Evolutionary conservation across 2,888 invertebrate species (phyloP), one percentile per base, ranked within the genome.

Genomic region (Creontiades dilutus): DNA sequence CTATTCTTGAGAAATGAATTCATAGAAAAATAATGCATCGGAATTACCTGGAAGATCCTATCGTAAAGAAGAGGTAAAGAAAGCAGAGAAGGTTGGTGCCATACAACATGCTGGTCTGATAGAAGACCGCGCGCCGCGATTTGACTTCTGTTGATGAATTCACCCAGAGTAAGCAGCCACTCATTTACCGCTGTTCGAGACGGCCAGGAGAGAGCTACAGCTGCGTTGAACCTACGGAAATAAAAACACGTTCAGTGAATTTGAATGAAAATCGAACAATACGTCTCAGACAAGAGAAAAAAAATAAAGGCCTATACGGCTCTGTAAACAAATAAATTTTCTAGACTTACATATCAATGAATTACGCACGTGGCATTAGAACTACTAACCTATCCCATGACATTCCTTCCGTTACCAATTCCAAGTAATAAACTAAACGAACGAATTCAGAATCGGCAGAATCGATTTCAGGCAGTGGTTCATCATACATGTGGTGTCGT

Each of bases 21-120:
- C 2, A 19, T 19, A 57, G 19, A 57, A 9, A 19, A n/a, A 75
- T 75, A 16, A 7, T 3, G 19, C 23, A 1, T 27, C 75, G 11
- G 52, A 78, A 93, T 93, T 93, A 96, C 96, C 93, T 97, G 96
- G 93, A 98, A 98, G 91, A 98, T 95, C 92, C 96, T 96, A 94
- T 99, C 99, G 94, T 99, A 99, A 93, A 97, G 97, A 91, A 96
- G 95, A 87, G 99, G 99, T 93, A 99, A 94, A 91, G 95, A 95
- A 90, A 99, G 95, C 92, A 99, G 94, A 92, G 96, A 95, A 27
- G 99, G 99, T 92, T 95, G 95, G 92, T 95, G 95, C 97, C 98
- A 98, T 92, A 95, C 93, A 91, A 95, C 95, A 93, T 97, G 97
- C 93, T 97, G 96, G 92, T 96, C 95, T 86, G 95, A 94, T 86